Percentiles rank a stretch among this genome's conserved stretches.
Conservation (phyloP, 1,140 invertebrate species). For the Bathynomus jamesi region DNA sequence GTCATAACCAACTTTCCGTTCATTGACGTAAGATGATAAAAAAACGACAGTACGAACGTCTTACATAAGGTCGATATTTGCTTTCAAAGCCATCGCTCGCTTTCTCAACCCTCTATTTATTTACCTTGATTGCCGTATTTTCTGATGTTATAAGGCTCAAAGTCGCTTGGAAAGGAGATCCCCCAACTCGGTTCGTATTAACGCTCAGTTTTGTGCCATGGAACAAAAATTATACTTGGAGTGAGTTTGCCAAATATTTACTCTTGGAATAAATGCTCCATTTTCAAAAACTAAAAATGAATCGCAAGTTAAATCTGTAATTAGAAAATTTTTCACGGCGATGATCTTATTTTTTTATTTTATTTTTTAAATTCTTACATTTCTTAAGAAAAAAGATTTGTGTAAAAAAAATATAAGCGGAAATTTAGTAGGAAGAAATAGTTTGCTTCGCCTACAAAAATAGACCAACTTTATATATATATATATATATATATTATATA, state of each 20-base stretch:
- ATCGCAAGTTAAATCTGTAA: neutral
- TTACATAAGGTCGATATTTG: neutral
- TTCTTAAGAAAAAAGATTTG: too few relatives aligned
- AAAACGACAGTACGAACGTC: neutral
- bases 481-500: slow-evolving; percentile 3
- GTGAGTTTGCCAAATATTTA: neutral
- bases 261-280: neutral
- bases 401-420: too few relatives aligned
- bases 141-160: neutral
- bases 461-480: neutral
- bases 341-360: too few relatives aligned
- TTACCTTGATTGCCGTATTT: neutral
- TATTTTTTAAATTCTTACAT: too few relatives aligned
- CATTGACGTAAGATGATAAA: neutral
- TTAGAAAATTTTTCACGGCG: neutral
- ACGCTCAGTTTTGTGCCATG: too few relatives aligned
- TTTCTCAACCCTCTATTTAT: neutral
- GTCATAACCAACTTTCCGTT: neutral
- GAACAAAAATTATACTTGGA: neutral
- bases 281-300: neutral
- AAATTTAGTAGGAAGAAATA: too few relatives aligned
- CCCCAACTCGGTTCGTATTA: neutral
- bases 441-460: too few relatives aligned
- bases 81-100: neutral
- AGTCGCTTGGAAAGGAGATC: neutral